Percentiles rank a stretch among this genome's conserved stretches.
Evolutionary conservation across 1,140 invertebrate species (phyloP).

Genomic region (Nephila pilipes): DNA sequence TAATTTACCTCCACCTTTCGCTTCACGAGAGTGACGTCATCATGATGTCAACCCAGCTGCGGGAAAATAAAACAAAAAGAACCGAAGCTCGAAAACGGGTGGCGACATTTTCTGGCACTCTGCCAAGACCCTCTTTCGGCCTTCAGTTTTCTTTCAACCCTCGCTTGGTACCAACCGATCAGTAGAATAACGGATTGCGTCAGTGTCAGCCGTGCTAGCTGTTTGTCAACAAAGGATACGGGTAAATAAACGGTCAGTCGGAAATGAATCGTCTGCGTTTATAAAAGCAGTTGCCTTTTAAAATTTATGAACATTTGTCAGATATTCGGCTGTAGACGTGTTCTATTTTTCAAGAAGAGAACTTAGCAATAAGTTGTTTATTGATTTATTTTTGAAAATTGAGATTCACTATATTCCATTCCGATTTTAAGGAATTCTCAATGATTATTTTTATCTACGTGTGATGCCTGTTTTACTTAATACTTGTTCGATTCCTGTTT

Average conservation of each 20-base stretch:
- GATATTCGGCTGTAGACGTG: too few relatives aligned
- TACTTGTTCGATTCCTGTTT: neutral
- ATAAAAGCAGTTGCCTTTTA: neutral
- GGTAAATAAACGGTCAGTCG: neutral
- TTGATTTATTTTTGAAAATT: too few relatives aligned
- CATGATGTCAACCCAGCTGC: neutral
- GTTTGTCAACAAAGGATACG: constrained; percentile 1
- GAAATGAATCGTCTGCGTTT: neutral
- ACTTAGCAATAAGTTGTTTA: too few relatives aligned
- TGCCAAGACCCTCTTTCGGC: neutral
- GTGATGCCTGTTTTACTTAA: neutral
- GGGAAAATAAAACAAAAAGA: neutral
- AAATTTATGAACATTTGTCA: neutral
- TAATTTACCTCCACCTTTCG: neutral
- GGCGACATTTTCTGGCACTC: neutral
- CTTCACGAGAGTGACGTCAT: neutral
- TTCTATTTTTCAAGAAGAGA: too few relatives aligned
- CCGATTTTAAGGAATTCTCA: neutral
- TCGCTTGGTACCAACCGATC: neutral
- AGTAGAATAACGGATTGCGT: neutral
- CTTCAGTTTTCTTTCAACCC: neutral
- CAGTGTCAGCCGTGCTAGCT: neutral
- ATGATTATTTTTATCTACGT: neutral
- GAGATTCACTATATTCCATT: neutral
- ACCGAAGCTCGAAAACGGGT: neutral